Base-by-base conservation (phyloP, 2,113 vertebrate genomes). In the Dryoscopus gambensis region DNA sequence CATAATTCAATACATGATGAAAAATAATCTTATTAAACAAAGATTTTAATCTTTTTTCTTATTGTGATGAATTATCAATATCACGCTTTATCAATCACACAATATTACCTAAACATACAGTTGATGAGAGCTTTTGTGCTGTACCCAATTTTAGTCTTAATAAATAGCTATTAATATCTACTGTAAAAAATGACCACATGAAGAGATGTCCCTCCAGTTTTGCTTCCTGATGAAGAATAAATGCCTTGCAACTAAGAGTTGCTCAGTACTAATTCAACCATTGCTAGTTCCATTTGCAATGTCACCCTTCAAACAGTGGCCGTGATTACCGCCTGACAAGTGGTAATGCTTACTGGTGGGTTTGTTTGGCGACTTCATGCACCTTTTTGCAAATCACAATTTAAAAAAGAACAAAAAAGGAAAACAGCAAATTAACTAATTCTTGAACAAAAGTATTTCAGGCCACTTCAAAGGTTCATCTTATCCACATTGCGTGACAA, bases 31-130 rank as follows among this genome's bases (percentile, higher is more conserved):
- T 62, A 82, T 89, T 82, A 82, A 84, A 89, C 24, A 64, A 68
- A 52, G 44, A 85, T 57, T 89, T 94, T 89, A 70, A 87, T 89
- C 5, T 70, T 69, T 84, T 78, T 92, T 62, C 70, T 89, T 77
- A 69, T 71, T 93, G 65, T 71, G 70, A 96, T 83, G 42, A 87
- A 86, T 78, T 57, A 93, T 80, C 63, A 77, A 50, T 91, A 94
- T 50, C 33, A 80, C 21, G 27, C 46, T 94, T 94, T 85, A 89
- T 82, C 80, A 69, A 70, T 84, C 55, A 71, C 22, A 60, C 12
- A 68, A 10, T 60, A 74, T 49, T 53, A 85, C 17, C 46, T 82
- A 78, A 90, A 84, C 74, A 50, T 17, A 39, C 62, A 84, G 27
- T 40, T 63, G 44, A 71, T 76, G 22, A 71, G 21, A 40, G 18